phyloP scores from a whole-genome alignment of 1,140 invertebrate species.

The Centruroides sculpturatus region DNA sequence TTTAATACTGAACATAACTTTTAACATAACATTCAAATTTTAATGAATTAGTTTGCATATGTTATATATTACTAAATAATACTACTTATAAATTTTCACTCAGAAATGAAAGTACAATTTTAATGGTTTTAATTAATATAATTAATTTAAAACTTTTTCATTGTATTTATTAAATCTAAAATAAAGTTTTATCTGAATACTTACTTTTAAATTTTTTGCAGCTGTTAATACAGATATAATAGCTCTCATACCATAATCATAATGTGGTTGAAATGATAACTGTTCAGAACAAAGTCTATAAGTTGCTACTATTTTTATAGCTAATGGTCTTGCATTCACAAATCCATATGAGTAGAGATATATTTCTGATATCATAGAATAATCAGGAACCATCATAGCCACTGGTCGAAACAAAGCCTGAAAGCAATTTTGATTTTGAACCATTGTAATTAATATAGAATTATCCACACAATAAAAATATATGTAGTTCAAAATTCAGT shows the following conservation, averaged over 20 bases:
- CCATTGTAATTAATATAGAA: no score
- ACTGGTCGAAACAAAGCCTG: slow-evolving; percentile 84
- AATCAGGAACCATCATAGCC: slow-evolving; percentile 97
- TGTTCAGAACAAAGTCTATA: slow-evolving; percentile 89
- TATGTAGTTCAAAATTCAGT: no score
- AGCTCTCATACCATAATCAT: slow-evolving; percentile 71
- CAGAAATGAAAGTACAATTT: no score
- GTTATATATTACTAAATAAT: no score
- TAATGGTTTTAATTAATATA: no score
- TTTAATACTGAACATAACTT: no score
- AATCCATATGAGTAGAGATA: slow-evolving; percentile 90
- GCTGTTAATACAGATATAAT: slow-evolving; percentile 37
- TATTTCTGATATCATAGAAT: slow-evolving; percentile 86
- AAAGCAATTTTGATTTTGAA: slow-evolving; percentile 1
- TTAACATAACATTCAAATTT: no score
- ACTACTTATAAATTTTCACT: no score
- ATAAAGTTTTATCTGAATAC: slow-evolving; percentile 18
- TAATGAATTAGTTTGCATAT: no score
- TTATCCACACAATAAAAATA: no score
- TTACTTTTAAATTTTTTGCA: slow-evolving; percentile 31
- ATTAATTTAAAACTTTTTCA: no score
- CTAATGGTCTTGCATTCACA: slow-evolving; percentile 64
- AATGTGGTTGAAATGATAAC: slow-evolving; percentile 85
- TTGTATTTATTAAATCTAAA: no score
- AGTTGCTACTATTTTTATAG: slow-evolving; percentile 87